A percentile compares a stretch with the other conserved stretches of the same genome.
phyloP scores from a whole-genome alignment of 1,140 invertebrate genomes.

The Ceratina australensis region DNA sequence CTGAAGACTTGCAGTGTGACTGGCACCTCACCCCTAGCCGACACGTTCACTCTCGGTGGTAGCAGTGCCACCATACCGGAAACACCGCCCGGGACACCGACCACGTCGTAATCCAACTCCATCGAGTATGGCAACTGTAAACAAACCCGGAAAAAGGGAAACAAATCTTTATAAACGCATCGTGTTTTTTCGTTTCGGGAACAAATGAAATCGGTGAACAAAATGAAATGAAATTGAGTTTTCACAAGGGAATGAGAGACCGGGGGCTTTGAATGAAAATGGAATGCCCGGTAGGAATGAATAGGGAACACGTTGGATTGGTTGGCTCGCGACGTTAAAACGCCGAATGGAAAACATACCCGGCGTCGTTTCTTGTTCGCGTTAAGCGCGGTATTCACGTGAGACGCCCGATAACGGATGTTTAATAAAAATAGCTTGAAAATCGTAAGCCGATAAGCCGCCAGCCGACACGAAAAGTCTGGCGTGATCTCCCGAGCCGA shows the following conservation, averaged over 20 bases:
- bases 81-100: slow-evolving; percentile 75
- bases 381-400: slow-evolving; percentile 7
- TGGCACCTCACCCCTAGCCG: slow-evolving; percentile 87
- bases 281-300: neutral
- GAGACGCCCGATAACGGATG: slow-evolving; percentile 6
- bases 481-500: neutral
- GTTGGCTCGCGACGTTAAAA: neutral
- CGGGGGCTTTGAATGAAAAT: neutral
- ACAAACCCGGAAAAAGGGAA: neutral
- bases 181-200: neutral
- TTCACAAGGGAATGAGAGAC: too few species aligned
- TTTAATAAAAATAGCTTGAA: slow-evolving; percentile 47
- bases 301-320: neutral
- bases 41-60: slow-evolving; percentile 89
- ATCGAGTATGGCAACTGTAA: slow-evolving; percentile 88
- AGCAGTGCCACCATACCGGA: slow-evolving; percentile 82
- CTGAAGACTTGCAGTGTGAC: slow-evolving; percentile 87
- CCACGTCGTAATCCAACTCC: slow-evolving; percentile 87
- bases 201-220: neutral
- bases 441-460: slow-evolving; percentile 4
- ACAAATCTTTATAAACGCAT: neutral
- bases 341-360: neutral
- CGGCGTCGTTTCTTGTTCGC: neutral
- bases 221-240: neutral
- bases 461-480: slow-evolving; percentile 28